Conservation (phyloP, 2,888 invertebrate species). For the Zootermopsis nevadensis region DNA sequence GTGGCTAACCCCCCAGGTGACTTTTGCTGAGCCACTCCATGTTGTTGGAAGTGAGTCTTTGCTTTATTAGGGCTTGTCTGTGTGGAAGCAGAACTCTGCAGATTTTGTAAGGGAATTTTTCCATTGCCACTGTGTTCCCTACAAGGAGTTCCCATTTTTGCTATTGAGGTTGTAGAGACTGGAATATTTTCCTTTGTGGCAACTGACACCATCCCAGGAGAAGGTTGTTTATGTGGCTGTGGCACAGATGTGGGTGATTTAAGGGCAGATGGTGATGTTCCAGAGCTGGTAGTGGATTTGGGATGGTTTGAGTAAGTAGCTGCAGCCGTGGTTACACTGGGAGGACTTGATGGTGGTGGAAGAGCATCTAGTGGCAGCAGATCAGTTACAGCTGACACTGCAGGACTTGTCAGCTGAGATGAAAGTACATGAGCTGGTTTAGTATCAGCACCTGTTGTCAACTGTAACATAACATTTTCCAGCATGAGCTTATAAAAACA, state of each 20-base stretch:
- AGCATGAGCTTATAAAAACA: too few relatives aligned
- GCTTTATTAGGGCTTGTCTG: conserved; percentile 51
- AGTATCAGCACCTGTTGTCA: conserved; percentile 12
- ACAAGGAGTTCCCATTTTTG: conserved; percentile 8
- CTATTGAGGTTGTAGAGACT: neutral
- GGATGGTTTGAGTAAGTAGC: conserved; percentile 24
- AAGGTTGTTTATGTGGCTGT: conserved; percentile 17
- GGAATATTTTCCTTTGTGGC: conserved; percentile 23
- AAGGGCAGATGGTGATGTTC: conserved; percentile 34
- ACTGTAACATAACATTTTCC: neutral
- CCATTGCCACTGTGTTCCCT: conserved; percentile 12
- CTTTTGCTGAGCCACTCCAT: conserved; percentile 28
- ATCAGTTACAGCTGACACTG: conserved; percentile 34
- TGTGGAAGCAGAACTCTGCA: conserved; percentile 52
- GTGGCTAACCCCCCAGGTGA: neutral
- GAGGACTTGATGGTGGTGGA: conserved; percentile 25
- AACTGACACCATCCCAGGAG: neutral
- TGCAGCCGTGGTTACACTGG: neutral
- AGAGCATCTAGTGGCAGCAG: conserved; percentile 38
- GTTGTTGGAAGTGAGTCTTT: conserved; percentile 38
- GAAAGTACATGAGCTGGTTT: conserved; percentile 26
- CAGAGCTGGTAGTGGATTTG: conserved; percentile 36
- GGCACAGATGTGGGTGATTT: conserved; percentile 37
- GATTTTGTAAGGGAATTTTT: conserved; percentile 7
- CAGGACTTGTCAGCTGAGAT: conserved; percentile 25